Conservation (phyloP, 2,888 invertebrate species). For the Lasioglossum leucozonium region DNA sequence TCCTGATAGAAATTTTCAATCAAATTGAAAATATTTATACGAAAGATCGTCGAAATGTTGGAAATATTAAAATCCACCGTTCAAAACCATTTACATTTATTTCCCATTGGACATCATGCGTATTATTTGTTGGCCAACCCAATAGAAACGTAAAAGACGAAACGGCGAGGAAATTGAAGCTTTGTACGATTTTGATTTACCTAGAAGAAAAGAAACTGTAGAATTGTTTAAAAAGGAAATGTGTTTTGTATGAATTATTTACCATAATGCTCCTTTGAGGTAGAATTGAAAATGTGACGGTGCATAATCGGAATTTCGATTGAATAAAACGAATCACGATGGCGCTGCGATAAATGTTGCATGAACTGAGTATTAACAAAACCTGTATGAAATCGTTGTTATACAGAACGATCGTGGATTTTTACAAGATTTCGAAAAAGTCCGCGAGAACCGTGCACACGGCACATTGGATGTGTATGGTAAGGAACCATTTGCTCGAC, state of each 20-base stretch:
- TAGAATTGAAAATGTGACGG: neutral
- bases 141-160: neutral
- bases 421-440: conserved; percentile 15
- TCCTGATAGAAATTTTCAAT: neutral
- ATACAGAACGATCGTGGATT: conserved; percentile 55
- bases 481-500: conserved; percentile 50
- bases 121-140: neutral
- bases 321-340: conserved; percentile 67
- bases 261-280: neutral
- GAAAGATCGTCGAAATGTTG: neutral
- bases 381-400: conserved; percentile 69
- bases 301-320: neutral
- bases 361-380: conserved; percentile 76
- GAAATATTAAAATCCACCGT: neutral
- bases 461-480: conserved; percentile 50
- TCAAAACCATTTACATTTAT: neutral
- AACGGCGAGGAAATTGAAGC: neutral
- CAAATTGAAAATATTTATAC: neutral
- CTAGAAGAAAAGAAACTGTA: neutral
- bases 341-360: conserved; percentile 76
- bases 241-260: conserved; percentile 4
- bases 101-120: neutral
- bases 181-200: neutral
- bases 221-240: conserved; percentile 1
- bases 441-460: conserved; percentile 30